A percentile compares a stretch with the other conserved stretches of the same genome.
Conservation (phyloP, 2,113 vertebrate species). For the Crotalus helleri region DNA sequence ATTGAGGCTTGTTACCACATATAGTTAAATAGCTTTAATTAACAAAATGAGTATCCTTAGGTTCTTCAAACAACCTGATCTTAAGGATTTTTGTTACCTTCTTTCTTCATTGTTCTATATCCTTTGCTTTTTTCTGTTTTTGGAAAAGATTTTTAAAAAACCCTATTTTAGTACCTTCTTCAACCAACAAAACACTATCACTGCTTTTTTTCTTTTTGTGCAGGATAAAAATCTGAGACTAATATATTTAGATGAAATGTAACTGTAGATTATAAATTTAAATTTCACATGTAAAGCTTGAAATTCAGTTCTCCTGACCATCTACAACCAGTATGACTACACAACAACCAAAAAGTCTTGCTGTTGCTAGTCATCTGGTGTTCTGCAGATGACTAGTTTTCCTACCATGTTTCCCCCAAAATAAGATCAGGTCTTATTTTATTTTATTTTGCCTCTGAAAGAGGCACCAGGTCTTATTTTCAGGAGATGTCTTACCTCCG, state of each 20-base stretch:
- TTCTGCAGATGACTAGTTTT: neutral
- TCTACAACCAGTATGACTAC: neutral
- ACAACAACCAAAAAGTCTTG: neutral
- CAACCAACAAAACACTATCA: no score
- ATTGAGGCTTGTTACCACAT: neutral
- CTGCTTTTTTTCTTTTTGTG: neutral
- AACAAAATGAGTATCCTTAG: constrained; percentile 33
- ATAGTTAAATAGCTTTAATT: constrained; percentile 26
- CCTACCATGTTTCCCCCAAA: no score
- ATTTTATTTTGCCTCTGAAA: no score
- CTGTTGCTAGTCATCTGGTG: neutral
- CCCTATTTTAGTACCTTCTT: neutral
- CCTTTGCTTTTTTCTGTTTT: constrained; percentile 1
- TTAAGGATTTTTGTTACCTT: constrained; percentile 25
- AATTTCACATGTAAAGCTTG: neutral
- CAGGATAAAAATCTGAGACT: neutral
- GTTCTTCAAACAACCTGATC: constrained; percentile 17
- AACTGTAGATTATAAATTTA: neutral
- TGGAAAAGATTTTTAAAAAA: neutral
- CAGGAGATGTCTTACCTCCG: no score
- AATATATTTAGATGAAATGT: neutral
- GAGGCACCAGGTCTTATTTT: no score
- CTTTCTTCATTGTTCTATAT: constrained; percentile 1
- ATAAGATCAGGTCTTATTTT: no score
- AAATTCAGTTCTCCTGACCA: neutral